Evolutionary conservation across 2,888 invertebrate genomes (phyloP), one percentile per base, ranked within the genome.

Genomic region (Conus canariensis): DNA sequence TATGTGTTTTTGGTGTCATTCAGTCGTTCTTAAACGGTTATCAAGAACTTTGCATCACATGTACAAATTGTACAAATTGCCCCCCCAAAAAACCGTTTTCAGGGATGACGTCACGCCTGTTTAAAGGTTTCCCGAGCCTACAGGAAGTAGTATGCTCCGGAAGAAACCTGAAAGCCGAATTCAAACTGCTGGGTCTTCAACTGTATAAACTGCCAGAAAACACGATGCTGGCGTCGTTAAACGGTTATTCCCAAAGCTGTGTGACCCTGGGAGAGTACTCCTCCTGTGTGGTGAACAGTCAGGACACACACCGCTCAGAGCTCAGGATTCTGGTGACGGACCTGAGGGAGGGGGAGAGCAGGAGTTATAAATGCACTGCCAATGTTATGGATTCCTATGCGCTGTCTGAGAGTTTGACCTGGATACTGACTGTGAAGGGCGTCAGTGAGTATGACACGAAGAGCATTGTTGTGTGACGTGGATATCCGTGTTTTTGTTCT

Each of bases 121-220:
- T 88, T 59, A 56, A 59, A 25, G 88, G 88, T 30, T 83, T 83
- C 22, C 88, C 70, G 14, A 80, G 80, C 60, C 30, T 88, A 25
- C 88, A 88, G 30, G 88, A 88, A 88, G 56, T 88, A 7, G n/a
- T 74, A 8, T 88, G 88, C 59, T 77, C 77, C 30, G 88, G 88
- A n/a, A 12, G 59, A n/a, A 77, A 2, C 1, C 12, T 88, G 59
- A 59, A 58, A 58, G n/a, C 88, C 22, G 82, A n/a, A 1, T 56
- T 83, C 19, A 83, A 83, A 22, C 22, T 83, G 5, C 58, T 58
- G 22, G 19, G 82, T 9, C 58, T 83, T 14, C 56, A 58, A 19
- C 82, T 83, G 82, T 58, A 25, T 25, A 83, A 25, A 56, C 82
- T 83, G 5, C 58, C 77, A 8, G 88, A 80, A 16, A n/a, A 77